These are phyloP conservation scores for Geodia barretti DNA, from an alignment of 37 sponge, comb jelly and placozoan species.

Conservation along the genomic window DNA sequence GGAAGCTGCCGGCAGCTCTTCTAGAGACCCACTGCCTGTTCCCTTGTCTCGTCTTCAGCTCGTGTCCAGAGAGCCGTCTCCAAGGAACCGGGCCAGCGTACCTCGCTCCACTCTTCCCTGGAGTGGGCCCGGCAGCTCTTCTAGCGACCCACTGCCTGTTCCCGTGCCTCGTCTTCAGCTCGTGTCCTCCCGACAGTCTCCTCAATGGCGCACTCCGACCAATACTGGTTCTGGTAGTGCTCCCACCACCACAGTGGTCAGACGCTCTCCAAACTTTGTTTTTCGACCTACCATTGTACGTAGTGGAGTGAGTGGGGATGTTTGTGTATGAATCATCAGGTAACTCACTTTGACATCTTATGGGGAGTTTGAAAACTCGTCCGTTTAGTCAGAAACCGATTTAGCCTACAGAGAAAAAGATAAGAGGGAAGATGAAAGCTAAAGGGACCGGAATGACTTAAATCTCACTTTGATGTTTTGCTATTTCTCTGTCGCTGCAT, in stretches of 20 bases:
- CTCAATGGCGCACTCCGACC: background rate
- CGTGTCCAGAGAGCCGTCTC: constrained; percentile 22
- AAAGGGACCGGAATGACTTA: background rate
- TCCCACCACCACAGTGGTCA: background rate
- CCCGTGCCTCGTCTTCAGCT: constrained; percentile 42
- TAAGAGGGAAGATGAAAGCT: background rate
- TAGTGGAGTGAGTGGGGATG: too few species aligned
- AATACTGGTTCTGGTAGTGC: background rate
- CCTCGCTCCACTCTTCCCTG: too few species aligned
- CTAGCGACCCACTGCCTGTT: constrained; percentile 54
- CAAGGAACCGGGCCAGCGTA: background rate
- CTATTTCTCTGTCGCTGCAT: background rate
- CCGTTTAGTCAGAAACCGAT: background rate
- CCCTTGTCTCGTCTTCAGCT: constrained; percentile 43
- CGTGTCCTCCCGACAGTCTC: too few species aligned
- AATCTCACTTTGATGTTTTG: background rate
- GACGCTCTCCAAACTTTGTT: constrained; percentile 24
- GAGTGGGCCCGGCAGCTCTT: too few species aligned
- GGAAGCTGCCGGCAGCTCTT: too few species aligned
- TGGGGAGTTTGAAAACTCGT: background rate
- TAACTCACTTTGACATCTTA: background rate
- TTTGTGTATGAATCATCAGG: too few species aligned
- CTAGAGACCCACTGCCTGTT: constrained; percentile 53
- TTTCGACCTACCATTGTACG: too few species aligned
- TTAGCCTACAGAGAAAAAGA: background rate